Conservation (phyloP, 2,113 vertebrate genomes). For the Seriola quinqueradiata region DNA sequence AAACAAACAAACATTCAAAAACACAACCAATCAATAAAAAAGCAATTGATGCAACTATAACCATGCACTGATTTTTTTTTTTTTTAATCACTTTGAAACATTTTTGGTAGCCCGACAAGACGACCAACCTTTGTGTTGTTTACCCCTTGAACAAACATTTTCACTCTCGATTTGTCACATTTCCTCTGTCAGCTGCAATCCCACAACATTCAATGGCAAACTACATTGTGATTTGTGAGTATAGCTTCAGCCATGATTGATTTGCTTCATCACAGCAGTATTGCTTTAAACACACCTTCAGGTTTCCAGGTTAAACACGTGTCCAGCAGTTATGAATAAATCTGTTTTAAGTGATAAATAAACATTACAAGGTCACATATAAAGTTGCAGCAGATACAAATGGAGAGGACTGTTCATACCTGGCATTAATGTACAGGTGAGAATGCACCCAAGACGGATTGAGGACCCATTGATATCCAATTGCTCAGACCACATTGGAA, state of each 20-base stretch:
- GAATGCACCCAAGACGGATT: no score
- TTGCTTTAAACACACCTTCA: slow-evolving; percentile 31
- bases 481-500: no score
- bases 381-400: no score
- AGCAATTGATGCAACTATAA: not conserved
- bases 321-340: not conserved
- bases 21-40: not conserved
- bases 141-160: not conserved
- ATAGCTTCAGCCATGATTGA: slow-evolving; percentile 22
- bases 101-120: slow-evolving; percentile 1
- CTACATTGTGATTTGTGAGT: slow-evolving; percentile 23
- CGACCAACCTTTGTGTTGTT: not conserved
- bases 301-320: slow-evolving; percentile 10
- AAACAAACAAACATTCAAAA: not conserved
- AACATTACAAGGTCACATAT: no score
- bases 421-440: no score
- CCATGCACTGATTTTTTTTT: no score
- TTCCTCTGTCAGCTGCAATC: slow-evolving; percentile 14
- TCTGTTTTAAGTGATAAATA: not conserved
- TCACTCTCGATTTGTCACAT: not conserved
- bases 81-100: no score
- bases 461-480: no score
- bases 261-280: slow-evolving; percentile 23
- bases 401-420: no score
- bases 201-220: slow-evolving; percentile 12